Evolutionary conservation across 2,888 invertebrate genomes (phyloP).

Genomic region (Drosophila infuscata): DNA sequence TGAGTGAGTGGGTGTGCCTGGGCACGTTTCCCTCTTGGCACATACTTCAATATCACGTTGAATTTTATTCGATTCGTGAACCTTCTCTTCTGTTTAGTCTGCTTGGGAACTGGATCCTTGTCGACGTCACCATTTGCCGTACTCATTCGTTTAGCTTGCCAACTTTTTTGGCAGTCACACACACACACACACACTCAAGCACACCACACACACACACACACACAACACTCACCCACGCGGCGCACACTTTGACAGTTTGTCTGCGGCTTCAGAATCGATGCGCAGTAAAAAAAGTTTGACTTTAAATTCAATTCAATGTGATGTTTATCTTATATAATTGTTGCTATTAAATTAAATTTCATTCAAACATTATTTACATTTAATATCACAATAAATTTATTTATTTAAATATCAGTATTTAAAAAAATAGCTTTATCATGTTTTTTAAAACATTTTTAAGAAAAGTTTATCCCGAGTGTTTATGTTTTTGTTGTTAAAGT

Average conservation of each 20-base stretch:
- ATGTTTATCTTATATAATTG: not conserved
- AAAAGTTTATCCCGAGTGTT: not conserved
- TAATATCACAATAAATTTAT: not conserved
- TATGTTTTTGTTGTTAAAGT: not conserved
- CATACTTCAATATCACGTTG: conserved; percentile 81
- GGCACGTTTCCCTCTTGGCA: conserved; percentile 78
- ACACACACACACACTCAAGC: conserved; percentile 38
- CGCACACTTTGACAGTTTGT: conserved; percentile 78
- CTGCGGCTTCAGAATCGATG: conserved; percentile 44
- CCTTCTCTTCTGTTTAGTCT: conserved; percentile 30
- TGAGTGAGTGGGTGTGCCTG: conserved; percentile 31
- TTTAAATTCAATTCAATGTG: not conserved
- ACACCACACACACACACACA: conserved; percentile 2
- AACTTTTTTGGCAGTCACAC: conserved; percentile 76
- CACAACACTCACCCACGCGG: not conserved
- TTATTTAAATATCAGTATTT: not conserved
- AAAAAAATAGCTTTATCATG: too few relatives aligned
- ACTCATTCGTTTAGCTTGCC: conserved; percentile 72
- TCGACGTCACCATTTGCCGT: conserved; percentile 65
- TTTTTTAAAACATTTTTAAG: not conserved
- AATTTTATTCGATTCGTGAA: conserved; percentile 77
- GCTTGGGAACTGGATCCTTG: conserved; percentile 16
- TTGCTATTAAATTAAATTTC: not conserved
- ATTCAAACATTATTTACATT: not conserved
- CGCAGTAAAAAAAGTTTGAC: conserved; percentile 9